A percentile compares a stretch with the other conserved stretches of the same genome.
Conservation (phyloP, 2,888 invertebrate species). For the Apomyelois bistriatella region DNA sequence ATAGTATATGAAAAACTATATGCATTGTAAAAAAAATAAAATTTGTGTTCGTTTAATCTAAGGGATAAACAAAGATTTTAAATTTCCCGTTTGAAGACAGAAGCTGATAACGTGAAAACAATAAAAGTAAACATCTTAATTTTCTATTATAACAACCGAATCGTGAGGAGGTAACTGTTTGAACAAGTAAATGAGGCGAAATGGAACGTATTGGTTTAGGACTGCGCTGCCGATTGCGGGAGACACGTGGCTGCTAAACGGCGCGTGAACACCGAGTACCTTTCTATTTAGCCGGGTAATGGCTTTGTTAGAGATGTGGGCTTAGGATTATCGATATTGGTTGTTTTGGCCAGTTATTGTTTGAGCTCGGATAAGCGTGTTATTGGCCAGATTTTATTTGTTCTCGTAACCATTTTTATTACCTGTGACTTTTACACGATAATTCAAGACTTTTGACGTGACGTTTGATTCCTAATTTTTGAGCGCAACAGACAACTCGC, state of each 20-base stretch:
- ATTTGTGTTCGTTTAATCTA: too few relatives aligned
- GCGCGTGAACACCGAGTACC: neutral
- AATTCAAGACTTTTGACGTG: too few relatives aligned
- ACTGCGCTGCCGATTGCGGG: constrained; percentile 7
- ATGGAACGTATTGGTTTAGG: constrained; percentile 17
- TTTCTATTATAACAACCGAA: constrained; percentile 5
- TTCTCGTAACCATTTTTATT: neutral
- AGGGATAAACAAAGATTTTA: too few relatives aligned
- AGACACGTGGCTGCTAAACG: constrained; percentile 1
- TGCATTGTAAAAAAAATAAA: too few relatives aligned
- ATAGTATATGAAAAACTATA: too few relatives aligned
- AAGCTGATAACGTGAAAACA: neutral
- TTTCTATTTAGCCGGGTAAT: constrained; percentile 11
- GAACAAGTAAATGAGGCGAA: constrained; percentile 14
- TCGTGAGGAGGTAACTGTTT: constrained; percentile 12
- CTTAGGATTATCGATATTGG: constrained; percentile 4
- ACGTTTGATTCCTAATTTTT: too few relatives aligned
- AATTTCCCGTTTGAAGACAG: too few relatives aligned
- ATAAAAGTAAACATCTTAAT: constrained; percentile 4
- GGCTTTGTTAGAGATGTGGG: constrained; percentile 8
- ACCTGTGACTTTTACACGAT: neutral
- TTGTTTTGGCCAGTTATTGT: constrained; percentile 8
- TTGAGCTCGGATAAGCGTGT: neutral
- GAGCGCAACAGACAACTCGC: too few relatives aligned
- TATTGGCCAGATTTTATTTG: constrained; percentile 3